Conservation (phyloP, 2,888 invertebrate species). For the Polydrusus cervinus region DNA sequence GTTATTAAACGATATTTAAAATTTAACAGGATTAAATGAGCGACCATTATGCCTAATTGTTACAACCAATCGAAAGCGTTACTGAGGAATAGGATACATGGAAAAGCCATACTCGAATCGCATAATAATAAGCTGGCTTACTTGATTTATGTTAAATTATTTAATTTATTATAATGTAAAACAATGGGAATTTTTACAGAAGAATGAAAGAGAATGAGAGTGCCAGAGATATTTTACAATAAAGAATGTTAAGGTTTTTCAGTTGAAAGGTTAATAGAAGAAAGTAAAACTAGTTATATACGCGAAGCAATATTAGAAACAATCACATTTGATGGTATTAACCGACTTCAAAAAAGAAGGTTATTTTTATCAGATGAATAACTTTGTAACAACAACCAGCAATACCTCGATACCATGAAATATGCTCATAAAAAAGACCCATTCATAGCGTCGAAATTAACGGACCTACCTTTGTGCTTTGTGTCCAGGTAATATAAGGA, state of each 20-base stretch:
- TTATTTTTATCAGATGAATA: too few species aligned
- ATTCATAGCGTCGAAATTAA: too few species aligned
- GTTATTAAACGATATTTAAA: background rate
- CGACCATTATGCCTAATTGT: constrained; percentile 15
- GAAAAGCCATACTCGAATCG: constrained; percentile 2
- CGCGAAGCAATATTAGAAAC: too few species aligned
- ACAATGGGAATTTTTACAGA: constrained; percentile 22
- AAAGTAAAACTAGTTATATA: background rate
- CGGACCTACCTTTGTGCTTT: too few species aligned
- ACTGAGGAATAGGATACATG: background rate
- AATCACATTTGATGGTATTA: too few species aligned
- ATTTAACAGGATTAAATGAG: constrained; percentile 4
- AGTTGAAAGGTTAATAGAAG: too few species aligned
- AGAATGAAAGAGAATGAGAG: background rate
- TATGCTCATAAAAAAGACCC: too few species aligned
- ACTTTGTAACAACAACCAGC: too few species aligned
- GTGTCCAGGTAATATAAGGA: too few species aligned
- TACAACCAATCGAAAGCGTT: constrained; percentile 11
- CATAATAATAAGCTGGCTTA: constrained; percentile 21
- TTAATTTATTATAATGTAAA: constrained; percentile 26
- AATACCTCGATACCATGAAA: too few species aligned
- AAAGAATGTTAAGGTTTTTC: background rate
- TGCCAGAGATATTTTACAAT: background rate
- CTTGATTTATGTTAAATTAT: constrained; percentile 30
- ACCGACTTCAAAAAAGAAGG: too few species aligned